These are phyloP conservation scores for Leucoraja ocellata DNA, from an alignment of 2,797 vertebrate genomes.

Conservation along the genomic window DNA sequence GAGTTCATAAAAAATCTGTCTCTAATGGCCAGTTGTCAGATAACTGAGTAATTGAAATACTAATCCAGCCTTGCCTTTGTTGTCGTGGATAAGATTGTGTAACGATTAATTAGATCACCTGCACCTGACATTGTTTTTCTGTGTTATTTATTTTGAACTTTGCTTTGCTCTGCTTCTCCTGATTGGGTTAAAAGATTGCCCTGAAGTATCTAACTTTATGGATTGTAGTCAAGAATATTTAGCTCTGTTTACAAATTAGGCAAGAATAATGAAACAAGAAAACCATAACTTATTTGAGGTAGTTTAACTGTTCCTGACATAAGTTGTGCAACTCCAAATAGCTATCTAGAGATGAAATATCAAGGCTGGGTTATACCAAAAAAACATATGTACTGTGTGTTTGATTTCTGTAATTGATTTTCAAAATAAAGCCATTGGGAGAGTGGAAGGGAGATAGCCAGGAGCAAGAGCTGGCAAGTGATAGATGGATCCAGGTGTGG, in stretches of 20 bases:
- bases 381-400: background rate
- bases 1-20: background rate
- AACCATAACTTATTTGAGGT: background rate
- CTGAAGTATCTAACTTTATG: background rate
- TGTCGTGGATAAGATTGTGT: background rate
- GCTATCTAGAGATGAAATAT: background rate
- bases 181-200: background rate
- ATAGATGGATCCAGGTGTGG: too few species aligned
- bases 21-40: background rate
- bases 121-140: background rate
- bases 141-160: background rate
- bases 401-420: background rate
- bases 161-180: background rate
- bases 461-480: too few species aligned
- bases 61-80: background rate
- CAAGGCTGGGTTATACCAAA: background rate
- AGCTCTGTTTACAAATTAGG: background rate
- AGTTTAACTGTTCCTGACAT: background rate
- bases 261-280: background rate
- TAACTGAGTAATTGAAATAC: background rate
- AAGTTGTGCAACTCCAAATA: background rate
- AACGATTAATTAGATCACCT: background rate
- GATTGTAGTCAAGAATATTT: background rate
- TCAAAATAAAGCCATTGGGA: too few species aligned
- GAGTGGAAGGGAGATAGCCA: too few species aligned